Percentiles rank a stretch among this genome's conserved stretches.
phyloP scores from a whole-genome alignment of 2,888 invertebrate genomes.

The Platynereis dumerilii region DNA sequence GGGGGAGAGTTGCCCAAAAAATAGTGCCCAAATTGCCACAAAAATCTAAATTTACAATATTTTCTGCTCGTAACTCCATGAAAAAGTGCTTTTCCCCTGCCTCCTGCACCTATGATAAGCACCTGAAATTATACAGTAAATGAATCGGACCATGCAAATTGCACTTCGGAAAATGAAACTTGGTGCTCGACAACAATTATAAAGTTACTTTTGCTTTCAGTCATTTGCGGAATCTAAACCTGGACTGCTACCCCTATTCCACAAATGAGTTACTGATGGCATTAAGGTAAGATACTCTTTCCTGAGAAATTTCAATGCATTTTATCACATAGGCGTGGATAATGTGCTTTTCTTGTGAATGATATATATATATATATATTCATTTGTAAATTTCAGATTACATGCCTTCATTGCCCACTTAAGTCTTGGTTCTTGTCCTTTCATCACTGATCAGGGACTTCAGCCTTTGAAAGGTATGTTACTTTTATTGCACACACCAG shows the following conservation, averaged over 20 bases:
- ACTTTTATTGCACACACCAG: neutral
- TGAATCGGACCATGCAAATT: too few species aligned
- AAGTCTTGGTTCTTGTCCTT: conserved; percentile 53
- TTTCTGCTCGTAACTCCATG: too few species aligned
- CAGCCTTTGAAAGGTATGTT: conserved; percentile 45
- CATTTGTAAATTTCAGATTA: conserved; percentile 38
- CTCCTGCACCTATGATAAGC: too few species aligned
- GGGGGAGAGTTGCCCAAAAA: too few species aligned
- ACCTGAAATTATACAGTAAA: too few species aligned
- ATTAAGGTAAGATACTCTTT: conserved; percentile 43
- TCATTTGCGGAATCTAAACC: conserved; percentile 47
- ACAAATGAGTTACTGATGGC: conserved; percentile 56
- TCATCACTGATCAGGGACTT: conserved; percentile 58
- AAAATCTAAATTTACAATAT: too few species aligned
- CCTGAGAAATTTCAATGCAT: neutral
- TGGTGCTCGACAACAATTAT: too few species aligned
- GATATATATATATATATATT: neutral
- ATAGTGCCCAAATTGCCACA: too few species aligned
- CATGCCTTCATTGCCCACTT: conserved; percentile 49
- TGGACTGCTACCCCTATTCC: conserved; percentile 57
- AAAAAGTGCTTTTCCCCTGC: too few species aligned
- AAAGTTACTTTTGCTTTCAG: conserved; percentile 44
- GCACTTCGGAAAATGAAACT: too few species aligned
- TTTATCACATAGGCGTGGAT: neutral
- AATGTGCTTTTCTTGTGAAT: neutral